Evolutionary conservation across 2,113 vertebrate species (phyloP).

Genomic region (Rhineura floridana): DNA sequence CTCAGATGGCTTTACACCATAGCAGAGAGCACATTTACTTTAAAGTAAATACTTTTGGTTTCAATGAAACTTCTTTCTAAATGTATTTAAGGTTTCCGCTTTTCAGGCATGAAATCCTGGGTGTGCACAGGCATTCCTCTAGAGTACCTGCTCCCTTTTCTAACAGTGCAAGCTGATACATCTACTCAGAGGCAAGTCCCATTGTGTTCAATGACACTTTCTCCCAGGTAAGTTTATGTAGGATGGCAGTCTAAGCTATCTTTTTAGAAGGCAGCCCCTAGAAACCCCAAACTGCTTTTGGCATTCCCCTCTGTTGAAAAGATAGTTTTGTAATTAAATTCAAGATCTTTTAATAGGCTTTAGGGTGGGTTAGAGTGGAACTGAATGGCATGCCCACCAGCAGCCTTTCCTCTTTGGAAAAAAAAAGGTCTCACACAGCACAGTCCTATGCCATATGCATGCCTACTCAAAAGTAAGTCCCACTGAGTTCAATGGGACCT

Average conservation of each 20-base stretch:
- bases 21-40: neutral
- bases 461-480: neutral
- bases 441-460: neutral
- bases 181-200: neutral
- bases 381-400: slow-evolving; percentile 36
- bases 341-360: neutral
- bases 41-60: too few species aligned
- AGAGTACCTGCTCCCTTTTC: neutral
- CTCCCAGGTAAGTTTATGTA: neutral
- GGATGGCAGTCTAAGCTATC: neutral
- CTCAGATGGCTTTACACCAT: neutral
- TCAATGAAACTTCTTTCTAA: neutral
- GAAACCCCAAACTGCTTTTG: neutral
- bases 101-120: neutral
- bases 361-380: neutral
- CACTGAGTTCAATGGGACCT: neutral
- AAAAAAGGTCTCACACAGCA: neutral
- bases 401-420: slow-evolving; percentile 33
- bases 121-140: neutral
- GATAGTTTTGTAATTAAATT: neutral
- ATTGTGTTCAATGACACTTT: neutral
- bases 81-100: neutral
- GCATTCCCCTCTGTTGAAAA: neutral
- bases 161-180: neutral
- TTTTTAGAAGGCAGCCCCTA: neutral